Base-by-base conservation (phyloP, 1,140 invertebrate species). In the Neodiprion lecontei region DNA sequence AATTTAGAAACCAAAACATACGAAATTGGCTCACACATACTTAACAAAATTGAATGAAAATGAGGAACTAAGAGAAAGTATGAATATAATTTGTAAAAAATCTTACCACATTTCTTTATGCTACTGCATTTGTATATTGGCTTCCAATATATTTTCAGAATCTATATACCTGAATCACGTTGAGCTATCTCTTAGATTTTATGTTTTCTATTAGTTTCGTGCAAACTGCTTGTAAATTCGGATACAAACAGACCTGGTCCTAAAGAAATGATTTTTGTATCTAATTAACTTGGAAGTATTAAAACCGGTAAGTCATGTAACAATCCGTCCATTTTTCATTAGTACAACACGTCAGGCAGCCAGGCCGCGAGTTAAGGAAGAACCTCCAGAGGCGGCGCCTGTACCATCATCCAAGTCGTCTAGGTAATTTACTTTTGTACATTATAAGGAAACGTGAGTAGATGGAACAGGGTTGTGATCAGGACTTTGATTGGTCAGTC, bases 311-410 rank as follows among this genome's bases (percentile, higher is more conserved):
- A 79, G 82, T 85, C 83, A 88, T 61, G 53, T 84, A 89, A 88
- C 83, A 82, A 85, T 83, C 82, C 90, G 77, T 90, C 84, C 77
- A 90, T 90, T 86, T 92, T 92, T 86, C 88, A 92, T 76, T 91
- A 90, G 85, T 92, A 93, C 84, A 87, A 91, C 82, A 91, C 92
- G 88, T 90, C 90, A 82, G 88, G 91, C 77, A 87, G 89, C 74
- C 89, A 91, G 81, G 90, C 90, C 76, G 85, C 89, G 79, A 87
- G 85, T 87, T 81, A 89, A 89, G 85, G 88, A 88, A 87, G 90
- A 89, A 85, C 89, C 85, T 82, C 87, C 81, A 84, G 91, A 87
- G 82, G 83, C 84, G 83, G 86, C 79, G 84, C 89, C 87, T 88
- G 92, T 87, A 80, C 86, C 90, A 78, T 86, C 89, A 81, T 88